phyloP scores from a whole-genome alignment of 2,888 invertebrate species.

The Molorchus minor region DNA sequence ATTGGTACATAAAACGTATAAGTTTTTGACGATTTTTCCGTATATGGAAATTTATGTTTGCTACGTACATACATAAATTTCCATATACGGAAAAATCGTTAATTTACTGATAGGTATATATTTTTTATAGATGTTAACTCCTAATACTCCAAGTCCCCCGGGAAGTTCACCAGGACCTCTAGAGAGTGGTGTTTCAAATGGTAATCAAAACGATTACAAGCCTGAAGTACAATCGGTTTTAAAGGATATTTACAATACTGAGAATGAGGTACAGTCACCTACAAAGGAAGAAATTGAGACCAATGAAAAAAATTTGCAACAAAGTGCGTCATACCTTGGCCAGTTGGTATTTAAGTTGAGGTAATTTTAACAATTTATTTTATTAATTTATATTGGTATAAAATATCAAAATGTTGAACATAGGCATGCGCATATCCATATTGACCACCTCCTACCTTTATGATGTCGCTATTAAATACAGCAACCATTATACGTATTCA shows the following conservation, averaged over 20 bases:
- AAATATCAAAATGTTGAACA: too few species aligned
- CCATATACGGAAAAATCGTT: neutral
- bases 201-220: conserved; percentile 43
- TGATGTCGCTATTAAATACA: too few species aligned
- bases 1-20: neutral
- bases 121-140: conserved; percentile 57
- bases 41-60: neutral
- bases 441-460: too few species aligned
- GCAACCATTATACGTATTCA: too few species aligned
- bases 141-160: conserved; percentile 61
- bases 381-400: too few species aligned
- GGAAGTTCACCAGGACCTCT: conserved; percentile 59
- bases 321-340: conserved; percentile 78
- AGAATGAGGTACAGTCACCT: conserved; percentile 62
- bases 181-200: conserved; percentile 55
- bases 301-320: conserved; percentile 68
- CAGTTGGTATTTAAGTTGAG: conserved; percentile 88
- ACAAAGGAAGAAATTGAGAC: conserved; percentile 69
- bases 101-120: conserved; percentile 12
- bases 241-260: conserved; percentile 62
- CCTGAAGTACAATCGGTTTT: conserved; percentile 54
- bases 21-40: too few species aligned
- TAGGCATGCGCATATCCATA: too few species aligned
- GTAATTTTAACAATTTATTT: conserved; percentile 58
- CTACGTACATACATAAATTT: neutral